These are phyloP conservation scores for Atopsyche davidsoni DNA, from an alignment of 1,140 invertebrate species.

Conservation along the genomic window DNA sequence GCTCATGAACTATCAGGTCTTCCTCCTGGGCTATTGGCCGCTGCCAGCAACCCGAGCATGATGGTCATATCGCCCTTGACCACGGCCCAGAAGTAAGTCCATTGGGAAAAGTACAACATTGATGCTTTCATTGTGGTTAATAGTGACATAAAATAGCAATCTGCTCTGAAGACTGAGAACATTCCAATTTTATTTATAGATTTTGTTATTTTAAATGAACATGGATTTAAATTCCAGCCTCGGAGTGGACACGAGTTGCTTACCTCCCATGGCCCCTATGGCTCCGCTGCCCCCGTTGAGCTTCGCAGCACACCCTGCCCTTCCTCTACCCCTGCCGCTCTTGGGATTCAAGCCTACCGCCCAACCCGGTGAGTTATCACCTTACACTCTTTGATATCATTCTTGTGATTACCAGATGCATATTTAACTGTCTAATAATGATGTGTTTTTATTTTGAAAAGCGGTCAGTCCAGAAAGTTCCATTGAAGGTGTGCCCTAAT, in stretches of 20 bases:
- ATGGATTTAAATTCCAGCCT: conserved; percentile 13
- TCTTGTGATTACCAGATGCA: neutral
- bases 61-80: conserved; percentile 24
- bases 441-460: too few relatives aligned
- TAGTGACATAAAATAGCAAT: too few relatives aligned
- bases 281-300: conserved; percentile 19
- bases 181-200: too few relatives aligned
- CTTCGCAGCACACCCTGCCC: conserved; percentile 22
- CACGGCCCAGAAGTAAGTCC: conserved; percentile 22
- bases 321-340: conserved; percentile 23
- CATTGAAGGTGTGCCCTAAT: too few relatives aligned
- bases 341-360: conserved; percentile 25
- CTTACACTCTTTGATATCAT: neutral
- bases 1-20: conserved; percentile 6
- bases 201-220: too few relatives aligned
- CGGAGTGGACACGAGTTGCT: conserved; percentile 21
- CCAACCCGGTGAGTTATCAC: conserved; percentile 19
- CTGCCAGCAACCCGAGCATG: conserved; percentile 12
- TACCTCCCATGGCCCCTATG: too few relatives aligned
- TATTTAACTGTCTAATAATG: too few relatives aligned
- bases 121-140: too few relatives aligned
- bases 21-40: conserved; percentile 7
- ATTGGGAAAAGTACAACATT: too few relatives aligned
- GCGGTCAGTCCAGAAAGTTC: too few relatives aligned
- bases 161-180: too few relatives aligned